These are phyloP conservation scores for Coecobrya sp. DNA, from an alignment of 2,888 invertebrate species.

Conservation along the genomic window DNA sequence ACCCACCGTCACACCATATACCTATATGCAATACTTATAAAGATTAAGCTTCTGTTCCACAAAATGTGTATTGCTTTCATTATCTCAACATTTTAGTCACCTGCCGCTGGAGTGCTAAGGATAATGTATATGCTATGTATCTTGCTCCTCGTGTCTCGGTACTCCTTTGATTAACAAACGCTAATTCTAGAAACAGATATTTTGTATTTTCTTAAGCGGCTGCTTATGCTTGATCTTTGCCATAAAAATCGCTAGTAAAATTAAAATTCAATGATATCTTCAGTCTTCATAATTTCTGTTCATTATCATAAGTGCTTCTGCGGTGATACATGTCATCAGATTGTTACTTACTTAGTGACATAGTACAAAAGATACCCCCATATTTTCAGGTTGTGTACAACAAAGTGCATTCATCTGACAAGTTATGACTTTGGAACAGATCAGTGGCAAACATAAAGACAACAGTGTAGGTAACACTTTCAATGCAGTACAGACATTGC, in stretches of 20 bases:
- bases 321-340: too few species aligned
- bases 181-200: background rate
- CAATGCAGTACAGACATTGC: background rate
- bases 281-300: too few species aligned
- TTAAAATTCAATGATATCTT: background rate
- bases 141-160: background rate
- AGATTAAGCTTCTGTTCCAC: background rate
- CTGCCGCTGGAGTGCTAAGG: slow-evolving; percentile 22
- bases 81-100: slow-evolving; percentile 49
- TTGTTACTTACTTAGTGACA: too few species aligned
- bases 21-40: too few species aligned
- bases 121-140: too few species aligned
- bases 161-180: slow-evolving; percentile 43
- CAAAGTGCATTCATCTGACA: too few species aligned
- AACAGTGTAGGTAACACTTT: background rate
- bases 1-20: slow-evolving; percentile 63
- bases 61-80: slow-evolving; percentile 44
- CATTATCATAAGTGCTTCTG: too few species aligned
- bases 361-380: too few species aligned
- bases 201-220: slow-evolving; percentile 5
- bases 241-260: background rate
- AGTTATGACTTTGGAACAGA: too few species aligned
- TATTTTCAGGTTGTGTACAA: too few species aligned
- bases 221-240: slow-evolving; percentile 3
- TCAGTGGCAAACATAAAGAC: background rate